A percentile compares a stretch with the other conserved stretches of the same genome.
phyloP scores from a whole-genome alignment of 2,113 vertebrate species.

The Bos javanicus region DNA sequence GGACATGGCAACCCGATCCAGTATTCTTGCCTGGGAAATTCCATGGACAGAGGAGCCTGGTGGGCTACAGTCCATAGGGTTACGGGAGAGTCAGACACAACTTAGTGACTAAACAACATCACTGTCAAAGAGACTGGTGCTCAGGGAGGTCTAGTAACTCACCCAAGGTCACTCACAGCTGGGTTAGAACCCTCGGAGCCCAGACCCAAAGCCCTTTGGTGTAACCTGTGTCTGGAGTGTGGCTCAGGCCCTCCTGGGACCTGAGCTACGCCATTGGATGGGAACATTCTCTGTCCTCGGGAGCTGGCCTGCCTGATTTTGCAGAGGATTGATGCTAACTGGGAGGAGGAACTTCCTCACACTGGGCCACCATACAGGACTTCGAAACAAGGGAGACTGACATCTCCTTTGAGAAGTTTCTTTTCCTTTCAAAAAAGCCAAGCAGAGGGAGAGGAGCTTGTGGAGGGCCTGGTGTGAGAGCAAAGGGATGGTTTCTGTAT shows the following conservation, averaged over 20 bases:
- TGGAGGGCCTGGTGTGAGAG: background rate
- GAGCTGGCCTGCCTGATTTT: background rate
- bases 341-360: background rate
- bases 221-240: rapidly evolving
- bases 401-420: background rate
- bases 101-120: background rate
- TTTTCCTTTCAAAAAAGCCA: background rate
- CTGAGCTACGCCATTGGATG: background rate
- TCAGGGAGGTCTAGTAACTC: background rate
- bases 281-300: background rate
- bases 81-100: background rate
- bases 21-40: background rate
- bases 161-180: background rate
- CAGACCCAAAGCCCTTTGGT: background rate
- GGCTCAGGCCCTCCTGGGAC: background rate
- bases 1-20: background rate
- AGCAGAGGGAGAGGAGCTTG: background rate
- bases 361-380: rapidly evolving
- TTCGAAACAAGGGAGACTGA: background rate
- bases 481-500: background rate
- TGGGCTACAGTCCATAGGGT: background rate
- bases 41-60: background rate
- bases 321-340: background rate
- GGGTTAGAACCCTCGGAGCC: background rate
- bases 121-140: background rate